These are phyloP conservation scores for Nomada flava DNA, from an alignment of 2,888 invertebrate species.

Conservation along the genomic window DNA sequence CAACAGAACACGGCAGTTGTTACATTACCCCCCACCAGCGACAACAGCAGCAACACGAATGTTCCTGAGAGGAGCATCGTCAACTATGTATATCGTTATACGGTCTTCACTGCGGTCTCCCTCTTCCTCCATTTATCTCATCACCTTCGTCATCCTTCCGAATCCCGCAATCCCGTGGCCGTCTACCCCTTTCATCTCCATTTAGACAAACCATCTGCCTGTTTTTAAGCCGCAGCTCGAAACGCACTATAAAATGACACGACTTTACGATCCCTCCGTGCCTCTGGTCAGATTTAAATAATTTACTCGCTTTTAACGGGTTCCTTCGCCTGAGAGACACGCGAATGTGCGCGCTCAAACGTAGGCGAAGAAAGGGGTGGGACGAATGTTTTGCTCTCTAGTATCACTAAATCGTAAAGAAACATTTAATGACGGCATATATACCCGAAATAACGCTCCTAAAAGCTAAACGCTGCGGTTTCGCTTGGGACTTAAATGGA, in stretches of 20 bases:
- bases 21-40: slow-evolving; percentile 48
- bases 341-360: background rate
- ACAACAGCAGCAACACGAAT: slow-evolving; percentile 39
- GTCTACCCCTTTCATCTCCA: slow-evolving; percentile 38
- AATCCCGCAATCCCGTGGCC: slow-evolving; percentile 16
- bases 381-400: slow-evolving; percentile 7
- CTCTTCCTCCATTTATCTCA: background rate
- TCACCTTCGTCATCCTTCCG: background rate
- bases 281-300: slow-evolving; percentile 20
- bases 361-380: background rate
- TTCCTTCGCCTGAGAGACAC: background rate
- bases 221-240: slow-evolving; percentile 9
- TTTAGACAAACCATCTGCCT: slow-evolving; percentile 19
- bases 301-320: slow-evolving; percentile 16
- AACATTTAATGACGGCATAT: background rate
- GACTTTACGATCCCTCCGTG: slow-evolving; percentile 4
- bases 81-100: slow-evolving; percentile 11
- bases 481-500: slow-evolving; percentile 8
- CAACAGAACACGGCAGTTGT: slow-evolving; percentile 38
- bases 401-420: slow-evolving; percentile 1
- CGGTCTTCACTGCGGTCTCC: slow-evolving; percentile 5
- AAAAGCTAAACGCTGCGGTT: background rate
- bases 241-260: slow-evolving; percentile 19
- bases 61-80: slow-evolving; percentile 30
- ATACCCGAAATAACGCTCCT: background rate